Evolutionary conservation across 2,113 vertebrate species (phyloP).

Genomic region (Lycocorax pyrrhopterus): DNA sequence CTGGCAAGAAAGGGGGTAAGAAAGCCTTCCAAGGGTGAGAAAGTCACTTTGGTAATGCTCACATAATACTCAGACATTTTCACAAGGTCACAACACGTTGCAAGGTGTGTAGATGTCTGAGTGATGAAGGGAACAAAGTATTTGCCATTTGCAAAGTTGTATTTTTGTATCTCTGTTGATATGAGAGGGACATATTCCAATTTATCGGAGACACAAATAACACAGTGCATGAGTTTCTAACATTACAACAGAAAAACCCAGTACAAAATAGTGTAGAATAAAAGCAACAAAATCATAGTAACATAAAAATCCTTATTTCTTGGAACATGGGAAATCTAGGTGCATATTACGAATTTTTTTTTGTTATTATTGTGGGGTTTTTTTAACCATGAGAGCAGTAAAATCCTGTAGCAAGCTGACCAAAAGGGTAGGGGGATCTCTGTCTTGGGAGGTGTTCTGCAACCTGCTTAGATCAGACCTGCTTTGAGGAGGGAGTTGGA

Average conservation of each 20-base stretch:
- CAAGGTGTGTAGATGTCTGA: not conserved
- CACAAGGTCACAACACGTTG: not conserved
- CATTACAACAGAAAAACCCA: rapidly evolving
- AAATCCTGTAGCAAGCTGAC: not conserved
- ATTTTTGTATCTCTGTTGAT: not conserved
- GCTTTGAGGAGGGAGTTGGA: not conserved
- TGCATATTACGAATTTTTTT: not conserved
- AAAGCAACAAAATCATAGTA: not conserved
- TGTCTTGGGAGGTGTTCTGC: not conserved
- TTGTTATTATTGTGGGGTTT: not conserved
- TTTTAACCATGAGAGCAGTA: not conserved
- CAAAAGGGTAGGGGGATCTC: not conserved
- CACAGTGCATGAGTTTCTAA: not conserved
- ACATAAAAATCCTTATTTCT: not conserved
- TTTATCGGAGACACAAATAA: not conserved
- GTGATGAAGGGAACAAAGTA: not conserved
- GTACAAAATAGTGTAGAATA: not conserved
- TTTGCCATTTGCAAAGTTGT: not conserved
- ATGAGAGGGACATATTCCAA: not conserved
- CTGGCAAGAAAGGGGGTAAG: not conserved
- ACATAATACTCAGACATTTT: not conserved
- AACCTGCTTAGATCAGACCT: not conserved
- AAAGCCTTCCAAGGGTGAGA: not conserved
- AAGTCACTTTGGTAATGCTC: not conserved
- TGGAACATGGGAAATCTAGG: not conserved